Conservation (phyloP, 2,888 invertebrate species). For the Volucella inflata region DNA sequence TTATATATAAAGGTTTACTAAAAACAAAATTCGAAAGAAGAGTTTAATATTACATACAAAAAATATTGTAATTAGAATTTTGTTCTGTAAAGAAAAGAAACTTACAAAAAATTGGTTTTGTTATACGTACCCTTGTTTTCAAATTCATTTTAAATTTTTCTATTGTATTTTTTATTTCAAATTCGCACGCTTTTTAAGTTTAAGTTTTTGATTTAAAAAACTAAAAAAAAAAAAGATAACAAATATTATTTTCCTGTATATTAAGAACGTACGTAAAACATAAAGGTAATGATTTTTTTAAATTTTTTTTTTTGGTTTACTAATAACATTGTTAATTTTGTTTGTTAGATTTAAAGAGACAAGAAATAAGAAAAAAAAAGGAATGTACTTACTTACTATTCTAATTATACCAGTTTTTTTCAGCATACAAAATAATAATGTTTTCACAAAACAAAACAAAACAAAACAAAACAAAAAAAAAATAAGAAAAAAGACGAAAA, state of each 20-base stretch:
- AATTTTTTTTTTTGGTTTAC: constrained; percentile 38
- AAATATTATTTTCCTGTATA: constrained; percentile 62
- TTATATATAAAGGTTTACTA: constrained; percentile 68
- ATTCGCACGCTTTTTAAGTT: constrained; percentile 55
- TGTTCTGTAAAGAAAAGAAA: constrained; percentile 52
- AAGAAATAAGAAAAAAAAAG: constrained; percentile 33
- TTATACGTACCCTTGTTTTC: constrained; percentile 64
- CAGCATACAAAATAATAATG: constrained; percentile 47
- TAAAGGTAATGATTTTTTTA: too few relatives aligned
- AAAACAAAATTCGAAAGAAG: constrained; percentile 45
- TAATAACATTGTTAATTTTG: constrained; percentile 65
- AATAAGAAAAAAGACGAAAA: constrained; percentile 14
- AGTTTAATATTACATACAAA: constrained; percentile 56
- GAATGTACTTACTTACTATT: constrained; percentile 66
- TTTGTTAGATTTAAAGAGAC: constrained; percentile 48
- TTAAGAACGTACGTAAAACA: constrained; percentile 54
- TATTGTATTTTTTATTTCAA: constrained; percentile 30
- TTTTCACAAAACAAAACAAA: constrained; percentile 49
- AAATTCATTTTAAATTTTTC: constrained; percentile 44
- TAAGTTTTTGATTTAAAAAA: constrained; percentile 36
- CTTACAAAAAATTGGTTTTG: constrained; percentile 31
- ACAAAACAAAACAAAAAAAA: constrained; percentile 27
- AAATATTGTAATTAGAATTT: constrained; percentile 45
- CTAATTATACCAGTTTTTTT: constrained; percentile 41
- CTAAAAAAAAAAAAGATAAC: too few relatives aligned